A percentile compares a stretch with the other conserved stretches of the same genome.
These are phyloP conservation scores for Phalacrocorax pelagicus DNA, from an alignment of 2,113 vertebrate genomes.

Conservation along the genomic window DNA sequence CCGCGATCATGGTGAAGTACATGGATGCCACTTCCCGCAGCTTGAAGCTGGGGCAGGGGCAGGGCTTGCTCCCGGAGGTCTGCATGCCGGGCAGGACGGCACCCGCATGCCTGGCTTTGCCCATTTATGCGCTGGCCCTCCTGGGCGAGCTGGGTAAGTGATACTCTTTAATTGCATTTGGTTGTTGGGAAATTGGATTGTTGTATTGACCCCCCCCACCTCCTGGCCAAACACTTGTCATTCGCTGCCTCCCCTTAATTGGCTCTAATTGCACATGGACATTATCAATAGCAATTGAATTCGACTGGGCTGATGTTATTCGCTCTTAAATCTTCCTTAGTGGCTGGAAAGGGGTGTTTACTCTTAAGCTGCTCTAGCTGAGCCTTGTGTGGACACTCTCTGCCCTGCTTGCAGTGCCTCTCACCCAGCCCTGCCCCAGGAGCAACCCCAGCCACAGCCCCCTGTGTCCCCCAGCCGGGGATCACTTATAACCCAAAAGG, in stretches of 20 bases:
- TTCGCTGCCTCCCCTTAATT: conserved; percentile 80
- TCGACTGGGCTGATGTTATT: conserved; percentile 36
- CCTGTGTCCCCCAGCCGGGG: neutral
- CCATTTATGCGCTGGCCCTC: conserved; percentile 75
- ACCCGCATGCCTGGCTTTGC: neutral
- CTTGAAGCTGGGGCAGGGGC: conserved; percentile 61
- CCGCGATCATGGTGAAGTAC: conserved; percentile 85
- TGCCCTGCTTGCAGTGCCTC: neutral
- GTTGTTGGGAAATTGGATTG: conserved; percentile 87
- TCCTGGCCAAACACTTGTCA: conserved; percentile 76
- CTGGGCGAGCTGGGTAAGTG: conserved; percentile 2
- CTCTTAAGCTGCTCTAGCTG: neutral
- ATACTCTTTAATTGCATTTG: conserved; percentile 85
- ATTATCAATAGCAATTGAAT: conserved; percentile 79
- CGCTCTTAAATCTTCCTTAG: neutral
- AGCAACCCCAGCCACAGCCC: neutral
- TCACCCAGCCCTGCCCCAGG: neutral
- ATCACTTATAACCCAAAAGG: neutral
- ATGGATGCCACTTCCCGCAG: conserved; percentile 84
- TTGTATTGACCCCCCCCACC: conserved; percentile 68
- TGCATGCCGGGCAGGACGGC: conserved; percentile 39
- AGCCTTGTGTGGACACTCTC: neutral
- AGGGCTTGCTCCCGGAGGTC: neutral
- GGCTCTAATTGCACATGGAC: conserved; percentile 83
- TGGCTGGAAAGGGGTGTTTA: neutral